Evolutionary conservation across 2,113 vertebrate genomes (phyloP).

Genomic region (Brachypodius melanocephalos): DNA sequence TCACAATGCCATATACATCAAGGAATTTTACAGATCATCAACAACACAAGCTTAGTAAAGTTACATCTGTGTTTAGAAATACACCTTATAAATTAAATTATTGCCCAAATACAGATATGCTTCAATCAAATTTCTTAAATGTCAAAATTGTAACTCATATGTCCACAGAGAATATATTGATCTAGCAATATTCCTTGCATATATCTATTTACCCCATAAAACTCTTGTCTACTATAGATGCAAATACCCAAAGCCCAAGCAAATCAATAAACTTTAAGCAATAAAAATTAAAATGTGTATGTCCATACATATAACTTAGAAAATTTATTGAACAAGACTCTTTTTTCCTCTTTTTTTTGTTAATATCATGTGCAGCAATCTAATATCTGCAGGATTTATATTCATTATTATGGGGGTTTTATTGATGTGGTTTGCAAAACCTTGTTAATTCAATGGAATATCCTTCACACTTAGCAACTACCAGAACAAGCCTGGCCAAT

Average conservation of each 20-base stretch:
- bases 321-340: neutral
- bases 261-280: conserved; percentile 3
- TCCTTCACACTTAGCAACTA: neutral
- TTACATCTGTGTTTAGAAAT: neutral
- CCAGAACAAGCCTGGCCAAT: neutral
- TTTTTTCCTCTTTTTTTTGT: neutral
- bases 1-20: neutral
- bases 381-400: neutral
- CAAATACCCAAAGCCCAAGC: conserved; percentile 15
- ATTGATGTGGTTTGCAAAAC: neutral
- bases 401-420: neutral
- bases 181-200: neutral
- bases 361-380: neutral
- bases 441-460: neutral
- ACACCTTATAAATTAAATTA: neutral
- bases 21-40: neutral
- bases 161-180: neutral
- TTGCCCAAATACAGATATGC: neutral
- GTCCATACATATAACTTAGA: neutral
- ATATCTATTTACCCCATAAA: neutral
- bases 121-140: neutral
- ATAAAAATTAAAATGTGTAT: neutral
- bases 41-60: neutral
- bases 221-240: neutral
- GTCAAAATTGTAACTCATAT: neutral